phyloP scores from a whole-genome alignment of 2,888 invertebrate genomes.

The Brachypalpus laphriformis region DNA sequence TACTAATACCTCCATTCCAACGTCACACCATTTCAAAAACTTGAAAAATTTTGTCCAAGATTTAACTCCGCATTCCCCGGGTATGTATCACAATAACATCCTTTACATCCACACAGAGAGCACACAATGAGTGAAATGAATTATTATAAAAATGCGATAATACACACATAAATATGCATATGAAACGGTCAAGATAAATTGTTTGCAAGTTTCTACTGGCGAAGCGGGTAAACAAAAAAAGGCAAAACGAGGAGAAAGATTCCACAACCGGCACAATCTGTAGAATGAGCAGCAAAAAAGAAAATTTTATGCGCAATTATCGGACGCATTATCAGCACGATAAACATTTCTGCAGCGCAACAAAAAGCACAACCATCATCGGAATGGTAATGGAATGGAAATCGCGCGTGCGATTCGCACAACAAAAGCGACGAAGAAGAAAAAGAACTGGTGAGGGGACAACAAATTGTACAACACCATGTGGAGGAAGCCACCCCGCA shows the following conservation, averaged over 20 bases:
- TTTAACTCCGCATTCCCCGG: neutral
- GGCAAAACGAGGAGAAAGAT: conserved; percentile 2
- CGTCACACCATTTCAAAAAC: conserved; percentile 21
- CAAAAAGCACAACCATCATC: conserved; percentile 69
- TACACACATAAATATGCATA: conserved; percentile 67
- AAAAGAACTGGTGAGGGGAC: conserved; percentile 55
- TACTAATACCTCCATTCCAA: neutral
- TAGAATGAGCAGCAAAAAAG: neutral
- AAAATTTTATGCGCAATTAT: conserved; percentile 69
- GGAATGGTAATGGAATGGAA: conserved; percentile 74
- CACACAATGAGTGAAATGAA: conserved; percentile 26
- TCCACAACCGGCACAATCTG: neutral
- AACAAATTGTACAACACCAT: conserved; percentile 70
- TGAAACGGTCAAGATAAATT: conserved; percentile 53
- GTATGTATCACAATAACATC: neutral
- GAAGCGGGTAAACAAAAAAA: neutral
- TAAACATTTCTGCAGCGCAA: conserved; percentile 67
- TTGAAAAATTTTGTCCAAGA: conserved; percentile 1
- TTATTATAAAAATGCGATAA: conserved; percentile 70
- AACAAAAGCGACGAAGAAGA: conserved; percentile 43
- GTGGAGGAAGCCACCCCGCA: conserved; percentile 3
- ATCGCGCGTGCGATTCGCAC: conserved; percentile 63
- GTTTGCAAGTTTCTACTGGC: conserved; percentile 37
- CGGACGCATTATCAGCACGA: conserved; percentile 72
- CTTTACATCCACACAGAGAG: neutral